Base-by-base conservation (phyloP, 2,888 invertebrate species). In the Colostygia pectinataria region DNA sequence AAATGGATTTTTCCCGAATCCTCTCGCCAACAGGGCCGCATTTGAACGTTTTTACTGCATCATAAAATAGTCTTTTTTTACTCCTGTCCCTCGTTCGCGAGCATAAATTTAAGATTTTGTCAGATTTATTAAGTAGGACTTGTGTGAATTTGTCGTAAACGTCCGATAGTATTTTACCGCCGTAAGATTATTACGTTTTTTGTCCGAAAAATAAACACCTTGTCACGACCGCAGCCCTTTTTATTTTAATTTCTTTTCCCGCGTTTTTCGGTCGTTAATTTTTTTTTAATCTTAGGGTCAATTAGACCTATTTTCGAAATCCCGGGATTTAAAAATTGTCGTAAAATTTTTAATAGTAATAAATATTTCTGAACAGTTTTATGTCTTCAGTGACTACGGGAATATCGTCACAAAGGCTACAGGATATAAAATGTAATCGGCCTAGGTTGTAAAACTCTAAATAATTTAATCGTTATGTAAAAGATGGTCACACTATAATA, bases 91-190 rank as follows among this genome's bases (percentile, higher is more conserved):
- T 67, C 70, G 72, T 74, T 69, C 66, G 70, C 74, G 71, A 65
- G 71, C 78, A 80, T 88, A 87, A 87, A 87, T 86, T 83, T 74
- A 57, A 74, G 76, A 74, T 81, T 80, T 78, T 83, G 85, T 86
- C 84, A 83, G 85, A 85, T 87, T 85, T 85, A 83, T 84, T 81
- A 80, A 82, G 82, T 83, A 82, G 76, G 76, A 76, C 80, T 77
- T 80, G 84, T 84, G 83, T 85, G 83, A 80, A 88, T 84, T 85
- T 79, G 82, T 85, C 86, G 82, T 88, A 85, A 88, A 87, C 31
- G 85, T 87, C 85, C 71, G 66, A 83, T 80, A 72, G 74, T 82
- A 81, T 80, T 88, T 85, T 86, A 86, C 74, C 66, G 77, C 77
- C 71, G 56, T 71, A 69, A 73, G 77, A 82, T 83, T 83, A 78